These are phyloP conservation scores for Gymnarchus niloticus DNA, from an alignment of 2,113 vertebrate species.

Conservation along the genomic window DNA sequence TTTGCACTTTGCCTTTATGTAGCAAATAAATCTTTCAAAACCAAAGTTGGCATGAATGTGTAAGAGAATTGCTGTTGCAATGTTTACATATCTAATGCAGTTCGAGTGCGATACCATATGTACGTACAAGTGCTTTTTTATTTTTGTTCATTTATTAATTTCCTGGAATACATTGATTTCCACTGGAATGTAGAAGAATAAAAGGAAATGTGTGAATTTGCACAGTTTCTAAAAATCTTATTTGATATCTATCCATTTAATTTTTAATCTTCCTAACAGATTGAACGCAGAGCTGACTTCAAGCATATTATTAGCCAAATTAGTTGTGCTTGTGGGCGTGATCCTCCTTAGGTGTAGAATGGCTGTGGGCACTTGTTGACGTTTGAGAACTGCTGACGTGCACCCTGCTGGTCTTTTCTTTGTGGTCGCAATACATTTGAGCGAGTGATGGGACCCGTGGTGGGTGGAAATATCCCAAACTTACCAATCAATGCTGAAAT, in stretches of 20 bases:
- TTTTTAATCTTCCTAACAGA: background rate
- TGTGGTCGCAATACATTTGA: background rate
- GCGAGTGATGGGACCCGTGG: too few relatives aligned
- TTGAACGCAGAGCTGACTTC: background rate
- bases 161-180: too few relatives aligned
- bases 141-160: too few relatives aligned
- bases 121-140: too few relatives aligned
- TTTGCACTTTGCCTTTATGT: background rate
- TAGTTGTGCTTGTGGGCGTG: background rate
- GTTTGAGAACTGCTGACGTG: background rate
- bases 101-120: background rate
- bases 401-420: background rate
- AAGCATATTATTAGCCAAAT: background rate
- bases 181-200: too few relatives aligned
- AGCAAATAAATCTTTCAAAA: background rate
- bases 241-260: background rate
- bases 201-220: too few relatives aligned
- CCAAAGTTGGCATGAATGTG: background rate
- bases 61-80: slow-evolving; percentile 7
- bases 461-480: too few relatives aligned
- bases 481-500: too few relatives aligned
- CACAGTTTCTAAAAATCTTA: too few relatives aligned
- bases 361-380: background rate
- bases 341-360: background rate
- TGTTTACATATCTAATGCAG: background rate